Evolutionary conservation across 2,888 invertebrate genomes (phyloP), one percentile per base, ranked within the genome.

Genomic region (Drosophila lacicola): DNA sequence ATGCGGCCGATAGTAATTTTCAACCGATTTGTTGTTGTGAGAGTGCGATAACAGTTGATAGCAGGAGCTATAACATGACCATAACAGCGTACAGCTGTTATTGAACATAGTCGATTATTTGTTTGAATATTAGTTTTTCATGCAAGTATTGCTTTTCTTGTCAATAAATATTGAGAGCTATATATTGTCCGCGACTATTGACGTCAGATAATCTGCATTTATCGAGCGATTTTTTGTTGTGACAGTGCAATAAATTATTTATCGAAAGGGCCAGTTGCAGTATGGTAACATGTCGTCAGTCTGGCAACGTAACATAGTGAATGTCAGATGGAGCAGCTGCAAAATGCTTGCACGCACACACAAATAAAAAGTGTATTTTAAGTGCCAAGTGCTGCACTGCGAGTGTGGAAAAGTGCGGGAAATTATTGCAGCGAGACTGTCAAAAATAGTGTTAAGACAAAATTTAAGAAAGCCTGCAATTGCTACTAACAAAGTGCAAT

Each of bases 321-420:
- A 74, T 74, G 79, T 46, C 79, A 73, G 34, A 36, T 58, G 53
- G 37, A 74, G 78, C 74, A 75, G 74, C 74, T 75, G 74, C 79
- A 74, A 74, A 72, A 74, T 62, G 78, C 74, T 74, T 67, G 55
- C 62, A 78, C 74, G 47, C 79, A 79, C 75, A 79, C 79, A 74
- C 37, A 64, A 46, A 55, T 71, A 76, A 77, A 79, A 67, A 71
- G 51, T 65, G 50, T 66, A 77, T 66, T 71, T 70, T 64, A 54
- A 74, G 79, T 79, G 56, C 64, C 44, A 70, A 70, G 74, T 74
- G 74, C 79, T 79, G 79, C 79, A 69, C 61, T 70, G 64, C 62
- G 63, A 68, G 78, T 68, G 62, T 69, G 60, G 67, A 88, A 82
- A 82, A 82, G 82, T 82, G 82, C 82, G 82, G 82, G 82, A 88